Evolutionary conservation across 2,888 invertebrate genomes (phyloP).

Genomic region (Caenorhabditis panamensis): DNA sequence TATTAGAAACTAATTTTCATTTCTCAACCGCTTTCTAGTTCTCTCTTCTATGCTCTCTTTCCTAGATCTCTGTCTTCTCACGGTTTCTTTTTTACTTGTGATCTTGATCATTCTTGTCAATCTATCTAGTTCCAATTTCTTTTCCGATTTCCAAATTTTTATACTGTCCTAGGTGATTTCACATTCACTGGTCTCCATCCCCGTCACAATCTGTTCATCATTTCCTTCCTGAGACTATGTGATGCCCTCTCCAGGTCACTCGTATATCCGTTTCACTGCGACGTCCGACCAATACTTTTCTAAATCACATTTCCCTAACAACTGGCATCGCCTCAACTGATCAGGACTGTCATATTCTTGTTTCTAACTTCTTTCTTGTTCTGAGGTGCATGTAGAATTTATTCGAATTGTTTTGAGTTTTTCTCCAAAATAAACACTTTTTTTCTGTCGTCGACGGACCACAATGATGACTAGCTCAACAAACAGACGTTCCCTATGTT

Average conservation of each 20-base stretch:
- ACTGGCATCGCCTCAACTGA: too few species aligned
- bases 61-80: conserved; percentile 31
- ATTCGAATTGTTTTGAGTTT: too few species aligned
- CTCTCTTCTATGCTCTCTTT: conserved; percentile 1
- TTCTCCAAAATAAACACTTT: too few species aligned
- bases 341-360: too few species aligned
- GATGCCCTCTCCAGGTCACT: not conserved
- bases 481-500: too few species aligned
- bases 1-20: not conserved
- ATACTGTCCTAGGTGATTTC: conserved; percentile 26
- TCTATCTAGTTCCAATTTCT: not conserved
- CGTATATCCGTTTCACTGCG: not conserved
- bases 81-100: conserved; percentile 20
- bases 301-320: not conserved
- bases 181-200: conserved; percentile 18
- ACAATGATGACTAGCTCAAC: too few species aligned
- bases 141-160: not conserved
- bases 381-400: too few species aligned
- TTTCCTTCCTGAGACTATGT: conserved; percentile 2
- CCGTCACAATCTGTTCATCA: not conserved
- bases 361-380: too few species aligned
- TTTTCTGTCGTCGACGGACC: too few species aligned
- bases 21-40: conserved; percentile 17
- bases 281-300: not conserved
- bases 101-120: conserved; percentile 35